Conservation (phyloP, 2,113 vertebrate species). For the Tenrec ecaudatus region DNA sequence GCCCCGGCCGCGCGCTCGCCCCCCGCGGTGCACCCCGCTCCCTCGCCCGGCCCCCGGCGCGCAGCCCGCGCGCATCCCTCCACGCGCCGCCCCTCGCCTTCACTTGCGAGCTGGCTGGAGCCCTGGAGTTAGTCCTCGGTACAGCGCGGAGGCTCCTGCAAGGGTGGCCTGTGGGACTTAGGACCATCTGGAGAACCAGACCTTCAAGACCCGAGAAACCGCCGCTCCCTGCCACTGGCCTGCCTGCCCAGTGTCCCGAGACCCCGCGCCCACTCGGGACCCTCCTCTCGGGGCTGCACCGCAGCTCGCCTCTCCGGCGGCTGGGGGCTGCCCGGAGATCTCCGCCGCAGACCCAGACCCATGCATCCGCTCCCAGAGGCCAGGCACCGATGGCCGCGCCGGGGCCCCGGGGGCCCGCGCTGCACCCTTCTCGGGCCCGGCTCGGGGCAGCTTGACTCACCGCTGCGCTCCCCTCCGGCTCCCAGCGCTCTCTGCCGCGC, state of each 20-base stretch:
- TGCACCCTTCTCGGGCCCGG: constrained; percentile 51
- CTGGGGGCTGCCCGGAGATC: background rate
- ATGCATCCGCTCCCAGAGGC: background rate
- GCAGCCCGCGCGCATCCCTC: constrained; percentile 64
- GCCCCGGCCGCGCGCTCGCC: background rate
- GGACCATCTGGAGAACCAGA: background rate
- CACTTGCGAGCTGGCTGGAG: constrained; percentile 34
- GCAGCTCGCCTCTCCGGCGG: background rate
- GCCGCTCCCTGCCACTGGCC: background rate
- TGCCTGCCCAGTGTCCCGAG: constrained; percentile 16
- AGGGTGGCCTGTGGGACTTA: background rate
- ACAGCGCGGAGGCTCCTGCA: background rate
- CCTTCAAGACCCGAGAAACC: background rate
- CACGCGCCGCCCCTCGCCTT: background rate
- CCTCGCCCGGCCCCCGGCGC: background rate
- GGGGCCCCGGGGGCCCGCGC: background rate
- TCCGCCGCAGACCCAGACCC: background rate
- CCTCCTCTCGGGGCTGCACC: background rate
- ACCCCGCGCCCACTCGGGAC: constrained; percentile 58
- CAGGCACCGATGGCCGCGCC: background rate
- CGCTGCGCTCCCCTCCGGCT: constrained; percentile 80
- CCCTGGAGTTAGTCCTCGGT: background rate
- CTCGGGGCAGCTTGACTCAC: constrained; percentile 74
- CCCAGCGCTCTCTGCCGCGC: constrained; percentile 76
- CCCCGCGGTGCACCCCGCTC: background rate